These are phyloP conservation scores for Drosophila orosa DNA, from an alignment of 1,140 invertebrate species.

Conservation along the genomic window DNA sequence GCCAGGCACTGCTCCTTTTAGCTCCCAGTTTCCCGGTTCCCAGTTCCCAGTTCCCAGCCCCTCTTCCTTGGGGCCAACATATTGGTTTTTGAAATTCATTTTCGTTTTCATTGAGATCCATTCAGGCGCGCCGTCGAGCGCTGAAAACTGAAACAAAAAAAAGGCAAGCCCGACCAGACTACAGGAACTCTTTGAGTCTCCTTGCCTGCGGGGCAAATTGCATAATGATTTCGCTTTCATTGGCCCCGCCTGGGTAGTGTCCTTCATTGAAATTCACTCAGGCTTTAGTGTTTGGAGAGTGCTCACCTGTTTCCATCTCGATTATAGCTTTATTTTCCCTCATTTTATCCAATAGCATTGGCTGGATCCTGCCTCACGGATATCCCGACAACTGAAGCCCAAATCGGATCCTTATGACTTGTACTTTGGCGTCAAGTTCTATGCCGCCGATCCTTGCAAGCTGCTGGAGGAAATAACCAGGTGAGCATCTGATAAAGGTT, in stretches of 20 bases:
- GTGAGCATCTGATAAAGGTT: constrained; percentile 85
- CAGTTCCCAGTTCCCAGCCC: background rate
- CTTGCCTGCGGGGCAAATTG: constrained; percentile 47
- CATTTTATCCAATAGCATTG: constrained; percentile 88
- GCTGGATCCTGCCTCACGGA: constrained; percentile 93
- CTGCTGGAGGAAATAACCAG: constrained; percentile 97
- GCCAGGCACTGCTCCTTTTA: background rate
- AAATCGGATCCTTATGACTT: constrained; percentile 93
- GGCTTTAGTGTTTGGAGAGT: background rate
- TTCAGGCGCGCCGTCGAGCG: constrained; percentile 68
- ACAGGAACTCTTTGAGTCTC: constrained; percentile 65
- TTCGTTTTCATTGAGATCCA: constrained; percentile 82
- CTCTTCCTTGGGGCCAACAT: constrained; percentile 53
- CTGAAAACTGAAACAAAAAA: constrained; percentile 60
- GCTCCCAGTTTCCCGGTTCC: background rate
- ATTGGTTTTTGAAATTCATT: constrained; percentile 83
- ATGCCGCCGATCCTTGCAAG: constrained; percentile 98
- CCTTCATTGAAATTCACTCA: constrained; percentile 55
- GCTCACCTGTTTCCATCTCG: constrained; percentile 69
- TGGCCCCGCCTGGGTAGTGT: constrained; percentile 16
- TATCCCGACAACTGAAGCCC: constrained; percentile 92
- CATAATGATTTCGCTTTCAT: constrained; percentile 74
- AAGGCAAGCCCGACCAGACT: constrained; percentile 38
- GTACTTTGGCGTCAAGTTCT: constrained; percentile 99
- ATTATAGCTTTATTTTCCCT: background rate